A percentile compares a stretch with the other conserved stretches of the same genome.
Conservation (phyloP, 2,888 invertebrate genomes). For the Dasysyrphus tricinctus region DNA sequence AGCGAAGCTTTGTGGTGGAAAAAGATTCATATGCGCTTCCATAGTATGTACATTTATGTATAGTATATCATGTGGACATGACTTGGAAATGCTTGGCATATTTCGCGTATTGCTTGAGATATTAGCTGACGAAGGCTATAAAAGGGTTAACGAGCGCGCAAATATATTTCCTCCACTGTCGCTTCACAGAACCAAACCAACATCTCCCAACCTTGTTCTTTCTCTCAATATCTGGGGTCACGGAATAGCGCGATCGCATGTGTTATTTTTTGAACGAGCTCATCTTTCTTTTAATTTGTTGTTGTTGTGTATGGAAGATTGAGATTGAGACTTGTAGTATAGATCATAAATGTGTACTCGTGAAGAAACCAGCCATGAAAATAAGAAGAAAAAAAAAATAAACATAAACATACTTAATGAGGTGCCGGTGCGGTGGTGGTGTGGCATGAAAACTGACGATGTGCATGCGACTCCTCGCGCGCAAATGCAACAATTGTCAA, state of each 20-base stretch:
- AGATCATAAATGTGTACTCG: constrained; percentile 45
- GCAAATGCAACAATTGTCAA: constrained; percentile 65
- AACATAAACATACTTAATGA: constrained; percentile 49
- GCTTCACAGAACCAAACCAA: not conserved
- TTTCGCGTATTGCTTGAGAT: constrained; percentile 64
- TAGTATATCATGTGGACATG: constrained; percentile 42
- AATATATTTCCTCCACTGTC: constrained; percentile 16
- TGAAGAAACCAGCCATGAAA: constrained; percentile 25
- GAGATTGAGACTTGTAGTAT: constrained; percentile 3
- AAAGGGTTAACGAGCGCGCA: constrained; percentile 68
- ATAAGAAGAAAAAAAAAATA: constrained; percentile 9
- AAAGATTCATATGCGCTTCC: constrained; percentile 41
- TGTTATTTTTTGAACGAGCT: constrained; percentile 40
- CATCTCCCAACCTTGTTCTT: not conserved
- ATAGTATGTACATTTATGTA: not conserved
- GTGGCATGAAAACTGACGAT: constrained; percentile 60
- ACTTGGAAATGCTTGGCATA: constrained; percentile 64
- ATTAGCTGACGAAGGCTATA: constrained; percentile 58
- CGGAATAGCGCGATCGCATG: constrained; percentile 65
- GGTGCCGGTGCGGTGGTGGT: constrained; percentile 39
- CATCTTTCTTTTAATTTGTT: constrained; percentile 11
- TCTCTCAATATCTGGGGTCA: constrained; percentile 37
- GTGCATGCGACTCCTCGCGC: constrained; percentile 53
- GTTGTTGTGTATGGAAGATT: not conserved
- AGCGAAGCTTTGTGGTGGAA: constrained; percentile 23